Evolutionary conservation across 2,113 vertebrate species (phyloP).

Genomic region (Bettongia penicillata): DNA sequence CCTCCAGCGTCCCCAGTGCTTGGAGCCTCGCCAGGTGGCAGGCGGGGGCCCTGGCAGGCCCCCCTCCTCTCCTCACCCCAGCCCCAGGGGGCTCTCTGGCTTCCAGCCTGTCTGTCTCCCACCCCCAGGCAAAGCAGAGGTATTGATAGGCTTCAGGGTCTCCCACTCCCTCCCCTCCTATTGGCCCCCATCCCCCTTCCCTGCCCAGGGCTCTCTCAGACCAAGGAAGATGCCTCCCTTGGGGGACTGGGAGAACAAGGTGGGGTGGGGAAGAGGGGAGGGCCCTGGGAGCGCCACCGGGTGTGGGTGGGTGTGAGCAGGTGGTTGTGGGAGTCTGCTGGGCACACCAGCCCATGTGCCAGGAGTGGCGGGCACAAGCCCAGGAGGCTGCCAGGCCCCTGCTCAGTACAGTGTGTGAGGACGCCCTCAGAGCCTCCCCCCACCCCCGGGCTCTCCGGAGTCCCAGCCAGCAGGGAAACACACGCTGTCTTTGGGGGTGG

Average conservation of each 20-base stretch:
- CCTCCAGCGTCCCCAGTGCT: slow-evolving; percentile 80
- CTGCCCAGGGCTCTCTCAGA: neutral
- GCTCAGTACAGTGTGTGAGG: slow-evolving; percentile 69
- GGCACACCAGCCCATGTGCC: slow-evolving; percentile 82
- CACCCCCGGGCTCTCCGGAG: slow-evolving; percentile 10
- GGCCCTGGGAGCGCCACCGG: slow-evolving; percentile 77
- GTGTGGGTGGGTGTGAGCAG: slow-evolving; percentile 81
- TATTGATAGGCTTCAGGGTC: neutral
- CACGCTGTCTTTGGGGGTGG: slow-evolving; percentile 59
- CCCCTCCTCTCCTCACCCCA: neutral
- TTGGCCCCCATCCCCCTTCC: neutral
- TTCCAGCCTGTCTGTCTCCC: slow-evolving; percentile 41
- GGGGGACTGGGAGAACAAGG: neutral
- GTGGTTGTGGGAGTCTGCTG: slow-evolving; percentile 82
- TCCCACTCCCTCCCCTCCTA: neutral
- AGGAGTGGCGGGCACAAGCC: slow-evolving; percentile 78
- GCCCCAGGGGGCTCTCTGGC: slow-evolving; percentile 52
- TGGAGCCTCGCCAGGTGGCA: slow-evolving; percentile 85
- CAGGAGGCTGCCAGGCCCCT: slow-evolving; percentile 65
- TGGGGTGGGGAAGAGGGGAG: slow-evolving; percentile 75
- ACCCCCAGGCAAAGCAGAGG: neutral
- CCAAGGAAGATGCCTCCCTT: neutral
- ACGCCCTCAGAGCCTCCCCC: slow-evolving; percentile 56
- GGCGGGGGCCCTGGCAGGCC: slow-evolving; percentile 58
- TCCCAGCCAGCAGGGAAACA: slow-evolving; percentile 34